Evolutionary conservation across 2,888 invertebrate species (phyloP), one percentile per base, ranked within the genome.

Genomic region (Neocrepidodera transversa): DNA sequence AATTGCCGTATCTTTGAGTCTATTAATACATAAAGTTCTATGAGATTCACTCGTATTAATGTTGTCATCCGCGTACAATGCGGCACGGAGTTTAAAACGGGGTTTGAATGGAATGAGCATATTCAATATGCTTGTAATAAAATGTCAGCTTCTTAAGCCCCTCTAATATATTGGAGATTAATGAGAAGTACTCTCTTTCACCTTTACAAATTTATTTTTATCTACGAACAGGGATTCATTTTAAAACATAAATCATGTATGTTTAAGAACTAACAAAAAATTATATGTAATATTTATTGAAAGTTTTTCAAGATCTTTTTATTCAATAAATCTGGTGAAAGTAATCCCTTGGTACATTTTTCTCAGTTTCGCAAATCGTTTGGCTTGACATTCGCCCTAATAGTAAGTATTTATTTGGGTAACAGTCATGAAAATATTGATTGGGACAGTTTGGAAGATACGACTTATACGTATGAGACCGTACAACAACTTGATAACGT

Each of bases 401-500:
- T 48, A 48, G 32, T 48, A 32, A 48, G 32, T 32, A 35, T 48
- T 45, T 48, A 48, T 48, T n/a, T 32, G 35, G 48, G 18, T 35
- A 48, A 32, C 16, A 47, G 28, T 47, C 35, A 48, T 48, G 48
- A 48, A 48, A 48, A 48, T 48, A 48, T 48, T 48, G 48, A 48
- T 48, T 48, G 48, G 17, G 35, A 32, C 20, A 30, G 48, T 48
- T 48, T 48, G 35, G 35, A 48, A 48, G 35, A 48, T 48, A 48
- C 48, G 48, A 48, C 32, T 48, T 48, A 48, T 35, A 35, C 32
- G 48, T 32, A 48, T 48, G 48, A 48, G 32, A 48, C 11, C 48
- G 48, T 32, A 48, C 45, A 26, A 17, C 7, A 14, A 13, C 16
- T 47, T 47, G 47, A 32, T 48, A 48, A 32, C 48, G 17, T 28